These are phyloP conservation scores for Thinocorus orbignyianus DNA, from an alignment of 2,113 vertebrate genomes.

Conservation along the genomic window DNA sequence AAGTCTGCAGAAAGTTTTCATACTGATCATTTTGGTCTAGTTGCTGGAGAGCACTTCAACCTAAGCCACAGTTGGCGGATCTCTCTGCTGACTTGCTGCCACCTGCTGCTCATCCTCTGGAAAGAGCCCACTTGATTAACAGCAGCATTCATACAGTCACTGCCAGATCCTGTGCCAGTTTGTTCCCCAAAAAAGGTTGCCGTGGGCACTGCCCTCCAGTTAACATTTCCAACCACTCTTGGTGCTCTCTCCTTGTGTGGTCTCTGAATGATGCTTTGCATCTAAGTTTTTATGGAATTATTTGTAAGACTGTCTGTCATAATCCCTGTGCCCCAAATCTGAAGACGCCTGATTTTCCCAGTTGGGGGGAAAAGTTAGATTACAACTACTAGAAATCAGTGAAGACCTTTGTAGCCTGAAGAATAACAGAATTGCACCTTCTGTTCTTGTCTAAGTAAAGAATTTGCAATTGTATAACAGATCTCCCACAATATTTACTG, in stretches of 20 bases:
- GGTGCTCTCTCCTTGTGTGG: neutral
- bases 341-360: neutral
- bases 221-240: neutral
- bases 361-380: neutral
- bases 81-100: neutral
- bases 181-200: neutral
- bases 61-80: neutral
- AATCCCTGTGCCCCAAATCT: neutral
- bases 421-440: neutral
- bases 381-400: neutral
- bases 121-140: neutral
- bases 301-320: neutral
- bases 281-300: neutral
- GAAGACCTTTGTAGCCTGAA: neutral
- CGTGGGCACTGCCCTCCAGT: neutral
- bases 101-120: neutral
- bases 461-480: neutral
- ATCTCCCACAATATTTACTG: neutral
- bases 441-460: neutral
- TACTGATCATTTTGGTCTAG: neutral
- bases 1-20: neutral
- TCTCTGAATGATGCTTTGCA: neutral
- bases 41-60: neutral
- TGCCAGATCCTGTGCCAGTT: neutral
- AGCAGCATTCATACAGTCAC: neutral